A percentile compares a stretch with the other conserved stretches of the same genome.
Conservation (phyloP, 2,797 vertebrate genomes). For the Hozukius guyotensis region DNA sequence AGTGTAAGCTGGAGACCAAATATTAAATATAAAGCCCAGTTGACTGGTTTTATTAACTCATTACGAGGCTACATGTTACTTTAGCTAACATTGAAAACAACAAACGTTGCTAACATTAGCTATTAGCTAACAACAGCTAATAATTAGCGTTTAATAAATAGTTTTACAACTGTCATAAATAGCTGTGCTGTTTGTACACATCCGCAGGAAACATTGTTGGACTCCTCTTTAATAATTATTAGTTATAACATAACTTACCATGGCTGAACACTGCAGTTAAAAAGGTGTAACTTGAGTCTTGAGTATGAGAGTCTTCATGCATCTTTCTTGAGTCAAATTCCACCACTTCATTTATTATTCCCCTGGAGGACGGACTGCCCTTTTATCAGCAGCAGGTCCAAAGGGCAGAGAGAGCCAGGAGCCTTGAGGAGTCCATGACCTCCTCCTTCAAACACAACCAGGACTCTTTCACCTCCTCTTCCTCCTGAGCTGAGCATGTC, state of each 20-base stretch:
- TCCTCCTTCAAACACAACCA: constrained; percentile 26
- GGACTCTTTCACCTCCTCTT: not conserved
- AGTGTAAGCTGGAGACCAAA: no score
- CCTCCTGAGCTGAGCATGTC: not conserved
- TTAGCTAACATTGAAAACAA: not conserved
- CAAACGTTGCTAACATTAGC: constrained; percentile 1
- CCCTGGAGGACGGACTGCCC: not conserved
- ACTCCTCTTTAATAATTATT: not conserved
- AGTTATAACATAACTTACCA: constrained; percentile 56
- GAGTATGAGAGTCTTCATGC: not conserved
- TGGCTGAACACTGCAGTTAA: not conserved
- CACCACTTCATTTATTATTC: constrained; percentile 13
- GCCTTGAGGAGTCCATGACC: constrained; percentile 53
- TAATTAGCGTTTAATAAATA: not conserved
- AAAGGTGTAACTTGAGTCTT: not conserved
- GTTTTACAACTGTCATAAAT: not conserved
- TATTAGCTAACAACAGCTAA: constrained; percentile 1
- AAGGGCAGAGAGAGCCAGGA: constrained; percentile 52
- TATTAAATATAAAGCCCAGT: no score
- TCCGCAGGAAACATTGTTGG: not conserved
- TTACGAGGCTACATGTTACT: not conserved
- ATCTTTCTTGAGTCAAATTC: not conserved
- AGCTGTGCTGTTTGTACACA: accelerated
- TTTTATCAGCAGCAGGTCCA: constrained; percentile 67
- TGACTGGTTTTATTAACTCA: not conserved